A percentile compares a stretch with the other conserved stretches of the same genome.
phyloP scores from a whole-genome alignment of 2,888 invertebrate genomes.

The Lomographa bimaculata region DNA sequence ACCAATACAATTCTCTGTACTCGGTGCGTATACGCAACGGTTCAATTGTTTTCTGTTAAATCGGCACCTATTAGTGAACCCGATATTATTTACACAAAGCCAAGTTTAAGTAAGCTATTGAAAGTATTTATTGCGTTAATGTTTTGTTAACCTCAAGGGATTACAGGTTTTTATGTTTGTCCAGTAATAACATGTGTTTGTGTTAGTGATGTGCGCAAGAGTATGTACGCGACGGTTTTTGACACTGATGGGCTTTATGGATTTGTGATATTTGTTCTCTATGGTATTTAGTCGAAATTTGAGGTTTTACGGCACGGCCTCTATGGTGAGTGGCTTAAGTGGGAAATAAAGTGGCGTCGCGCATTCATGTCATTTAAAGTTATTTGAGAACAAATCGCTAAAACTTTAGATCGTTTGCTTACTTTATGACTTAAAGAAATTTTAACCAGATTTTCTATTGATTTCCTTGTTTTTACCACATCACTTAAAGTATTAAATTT shows the following conservation, averaged over 20 bases:
- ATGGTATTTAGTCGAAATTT: slow-evolving; percentile 26
- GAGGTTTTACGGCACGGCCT: slow-evolving; percentile 25
- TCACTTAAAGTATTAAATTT: too few relatives aligned
- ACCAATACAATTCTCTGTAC: slow-evolving; percentile 5
- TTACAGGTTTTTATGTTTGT: slow-evolving; percentile 76
- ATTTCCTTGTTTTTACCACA: too few relatives aligned
- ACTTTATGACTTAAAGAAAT: too few relatives aligned
- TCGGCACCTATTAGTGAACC: slow-evolving; percentile 72
- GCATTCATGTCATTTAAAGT: too few relatives aligned
- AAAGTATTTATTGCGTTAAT: slow-evolving; percentile 74
- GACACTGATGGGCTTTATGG: slow-evolving; percentile 31
- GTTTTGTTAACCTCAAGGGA: slow-evolving; percentile 79
- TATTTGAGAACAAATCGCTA: too few relatives aligned
- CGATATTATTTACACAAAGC: slow-evolving; percentile 57
- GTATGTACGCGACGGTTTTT: slow-evolving; percentile 30
- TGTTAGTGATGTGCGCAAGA: slow-evolving; percentile 31
- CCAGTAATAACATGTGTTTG: slow-evolving; percentile 73
- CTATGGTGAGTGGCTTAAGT: slow-evolving; percentile 3
- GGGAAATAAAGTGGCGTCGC: not conserved
- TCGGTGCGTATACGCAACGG: slow-evolving; percentile 52
- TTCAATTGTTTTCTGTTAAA: slow-evolving; percentile 64
- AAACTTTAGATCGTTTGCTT: too few relatives aligned
- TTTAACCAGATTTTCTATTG: too few relatives aligned
- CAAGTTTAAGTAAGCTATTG: slow-evolving; percentile 36
- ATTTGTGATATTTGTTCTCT: slow-evolving; percentile 22